Evolutionary conservation across 92 coral and sea anemone species (phyloP).

Genomic region (Plumapathes pennacea): DNA sequence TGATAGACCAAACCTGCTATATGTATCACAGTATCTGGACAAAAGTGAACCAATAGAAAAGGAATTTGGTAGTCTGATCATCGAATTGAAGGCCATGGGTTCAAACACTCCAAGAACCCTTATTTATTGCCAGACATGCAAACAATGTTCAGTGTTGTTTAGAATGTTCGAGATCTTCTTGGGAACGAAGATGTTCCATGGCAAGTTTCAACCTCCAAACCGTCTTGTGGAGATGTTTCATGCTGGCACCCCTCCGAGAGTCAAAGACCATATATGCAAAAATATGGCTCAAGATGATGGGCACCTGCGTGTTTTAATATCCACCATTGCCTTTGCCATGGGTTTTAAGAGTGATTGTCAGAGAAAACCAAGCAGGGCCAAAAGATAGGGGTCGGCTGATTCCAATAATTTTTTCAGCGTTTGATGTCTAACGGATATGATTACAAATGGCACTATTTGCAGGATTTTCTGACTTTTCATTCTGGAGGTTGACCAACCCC

Average conservation of each 20-base stretch:
- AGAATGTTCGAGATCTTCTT: conserved; percentile 58
- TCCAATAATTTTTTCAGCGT: no score
- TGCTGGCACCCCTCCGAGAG: conserved; percentile 65
- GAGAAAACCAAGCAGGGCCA: no score
- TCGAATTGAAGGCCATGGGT: conserved; percentile 37
- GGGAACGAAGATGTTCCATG: conserved; percentile 39
- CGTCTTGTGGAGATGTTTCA: conserved; percentile 74
- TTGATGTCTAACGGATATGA: no score
- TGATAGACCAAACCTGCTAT: conserved; percentile 43
- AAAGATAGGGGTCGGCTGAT: no score
- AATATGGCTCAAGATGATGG: conserved; percentile 49
- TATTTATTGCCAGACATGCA: conserved; percentile 76
- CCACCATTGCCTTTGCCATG: conserved; percentile 23
- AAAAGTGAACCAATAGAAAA: conserved; percentile 43
- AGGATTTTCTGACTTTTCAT: no score
- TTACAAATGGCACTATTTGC: no score
- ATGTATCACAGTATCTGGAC: conserved; percentile 47
- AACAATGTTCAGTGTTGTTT: conserved; percentile 66
- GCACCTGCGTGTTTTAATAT: conserved; percentile 41
- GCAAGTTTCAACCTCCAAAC: conserved; percentile 27
- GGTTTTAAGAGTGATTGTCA: background rate
- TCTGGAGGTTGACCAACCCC: no score
- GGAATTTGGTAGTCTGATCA: conserved; percentile 47
- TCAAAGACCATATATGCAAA: conserved; percentile 41
- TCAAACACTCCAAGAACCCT: conserved; percentile 53